Evolutionary conservation across 2,797 vertebrate genomes (phyloP).

Genomic region (Sebastes hubbsi): DNA sequence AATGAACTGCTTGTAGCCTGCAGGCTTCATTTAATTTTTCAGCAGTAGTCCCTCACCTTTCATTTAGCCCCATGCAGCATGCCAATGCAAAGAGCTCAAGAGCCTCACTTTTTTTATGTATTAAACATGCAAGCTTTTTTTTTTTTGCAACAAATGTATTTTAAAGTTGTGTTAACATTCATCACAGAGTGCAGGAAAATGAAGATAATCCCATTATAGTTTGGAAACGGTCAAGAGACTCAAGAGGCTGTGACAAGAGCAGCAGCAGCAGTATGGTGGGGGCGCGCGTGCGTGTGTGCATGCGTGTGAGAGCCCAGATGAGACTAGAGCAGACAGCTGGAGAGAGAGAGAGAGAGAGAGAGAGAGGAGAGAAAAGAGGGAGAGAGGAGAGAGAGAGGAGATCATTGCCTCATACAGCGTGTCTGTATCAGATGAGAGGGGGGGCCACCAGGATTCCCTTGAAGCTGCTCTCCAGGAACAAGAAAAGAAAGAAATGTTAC

Average conservation of each 20-base stretch:
- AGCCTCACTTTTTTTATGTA: slow-evolving; percentile 30
- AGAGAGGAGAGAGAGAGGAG: not conserved
- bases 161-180: not conserved
- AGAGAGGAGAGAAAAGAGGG: accelerated
- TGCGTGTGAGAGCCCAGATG: slow-evolving; percentile 29
- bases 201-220: slow-evolving; percentile 20
- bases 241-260: slow-evolving; percentile 5
- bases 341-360: slow-evolving; percentile 8
- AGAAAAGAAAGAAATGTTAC: slow-evolving; percentile 25
- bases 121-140: not conserved
- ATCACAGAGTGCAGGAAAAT: not conserved
- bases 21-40: not conserved
- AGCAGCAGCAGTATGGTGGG: not conserved
- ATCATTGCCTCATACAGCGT: slow-evolving; percentile 42
- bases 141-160: not conserved
- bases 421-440: slow-evolving; percentile 62
- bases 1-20: not conserved
- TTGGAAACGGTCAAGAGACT: slow-evolving; percentile 25
- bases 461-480: slow-evolving; percentile 54
- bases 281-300: not conserved
- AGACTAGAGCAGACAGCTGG: slow-evolving; percentile 46
- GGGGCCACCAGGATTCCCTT: slow-evolving; percentile 74
- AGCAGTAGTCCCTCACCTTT: not conserved
- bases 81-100: not conserved
- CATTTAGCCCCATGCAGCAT: not conserved